These are phyloP conservation scores for Dasysyrphus tricinctus DNA, from an alignment of 2,888 invertebrate genomes.

Conservation along the genomic window DNA sequence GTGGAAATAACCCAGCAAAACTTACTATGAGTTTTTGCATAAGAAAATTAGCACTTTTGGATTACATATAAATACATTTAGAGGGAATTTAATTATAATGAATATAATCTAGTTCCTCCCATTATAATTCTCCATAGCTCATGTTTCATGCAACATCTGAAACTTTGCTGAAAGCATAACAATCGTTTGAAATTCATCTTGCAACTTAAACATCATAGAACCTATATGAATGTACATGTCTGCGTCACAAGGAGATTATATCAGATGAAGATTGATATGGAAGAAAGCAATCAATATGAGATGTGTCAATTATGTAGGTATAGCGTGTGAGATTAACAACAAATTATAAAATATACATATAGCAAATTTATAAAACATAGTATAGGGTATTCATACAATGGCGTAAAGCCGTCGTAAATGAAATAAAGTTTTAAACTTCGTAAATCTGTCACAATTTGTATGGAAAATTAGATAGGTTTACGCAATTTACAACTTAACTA, in stretches of 20 bases:
- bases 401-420: no score
- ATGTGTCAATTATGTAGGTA: not conserved
- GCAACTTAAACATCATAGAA: constrained; percentile 9
- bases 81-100: not conserved
- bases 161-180: constrained; percentile 13
- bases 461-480: no score
- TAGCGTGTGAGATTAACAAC: not conserved
- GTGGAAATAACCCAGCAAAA: no score
- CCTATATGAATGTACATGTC: not conserved
- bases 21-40: no score
- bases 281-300: not conserved
- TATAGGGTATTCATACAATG: no score
- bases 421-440: no score
- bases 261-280: constrained; percentile 15
- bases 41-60: no score
- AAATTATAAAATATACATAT: no score
- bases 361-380: no score
- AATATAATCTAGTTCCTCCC: not conserved
- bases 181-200: not conserved
- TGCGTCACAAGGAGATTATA: not conserved
- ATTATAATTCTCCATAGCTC: not conserved
- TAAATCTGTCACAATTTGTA: no score
- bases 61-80: not conserved
- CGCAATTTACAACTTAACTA: no score
- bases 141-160: not conserved